phyloP scores from a whole-genome alignment of 1,140 invertebrate genomes.

The Leptinotarsa texana region DNA sequence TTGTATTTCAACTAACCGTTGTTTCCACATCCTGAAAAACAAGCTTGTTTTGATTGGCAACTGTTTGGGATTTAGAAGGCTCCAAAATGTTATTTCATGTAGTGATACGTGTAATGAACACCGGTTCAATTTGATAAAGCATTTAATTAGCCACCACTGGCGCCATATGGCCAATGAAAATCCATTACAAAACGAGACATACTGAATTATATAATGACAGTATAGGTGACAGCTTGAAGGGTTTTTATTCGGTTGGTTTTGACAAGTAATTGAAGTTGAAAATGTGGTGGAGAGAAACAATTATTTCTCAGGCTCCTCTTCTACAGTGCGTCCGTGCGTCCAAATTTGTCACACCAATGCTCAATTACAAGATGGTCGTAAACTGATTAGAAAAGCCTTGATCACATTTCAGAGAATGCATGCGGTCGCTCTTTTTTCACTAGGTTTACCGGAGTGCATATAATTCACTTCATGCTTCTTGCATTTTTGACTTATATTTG shows the following conservation, averaged over 20 bases:
- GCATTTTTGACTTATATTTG: too few species aligned
- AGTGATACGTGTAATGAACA: background rate
- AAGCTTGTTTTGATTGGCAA: background rate
- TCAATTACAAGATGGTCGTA: too few species aligned
- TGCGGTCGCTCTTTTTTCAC: too few species aligned
- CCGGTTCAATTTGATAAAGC: background rate
- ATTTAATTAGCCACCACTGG: background rate
- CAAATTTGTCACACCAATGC: too few species aligned
- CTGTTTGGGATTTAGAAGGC: background rate
- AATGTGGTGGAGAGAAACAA: background rate
- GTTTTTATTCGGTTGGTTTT: background rate
- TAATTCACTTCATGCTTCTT: too few species aligned
- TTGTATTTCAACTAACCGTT: too few species aligned
- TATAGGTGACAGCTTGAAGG: background rate
- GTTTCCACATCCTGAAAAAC: background rate
- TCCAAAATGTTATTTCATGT: background rate
- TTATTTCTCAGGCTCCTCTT: background rate
- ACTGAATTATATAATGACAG: background rate
- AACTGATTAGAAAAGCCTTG: too few species aligned
- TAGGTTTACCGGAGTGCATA: too few species aligned
- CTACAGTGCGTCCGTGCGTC: too few species aligned
- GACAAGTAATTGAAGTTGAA: background rate
- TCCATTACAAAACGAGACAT: background rate
- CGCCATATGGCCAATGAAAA: constrained; percentile 1
- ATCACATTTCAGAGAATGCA: too few species aligned